Evolutionary conservation across 1,140 invertebrate genomes (phyloP).

Genomic region (Drosophila watanabei): DNA sequence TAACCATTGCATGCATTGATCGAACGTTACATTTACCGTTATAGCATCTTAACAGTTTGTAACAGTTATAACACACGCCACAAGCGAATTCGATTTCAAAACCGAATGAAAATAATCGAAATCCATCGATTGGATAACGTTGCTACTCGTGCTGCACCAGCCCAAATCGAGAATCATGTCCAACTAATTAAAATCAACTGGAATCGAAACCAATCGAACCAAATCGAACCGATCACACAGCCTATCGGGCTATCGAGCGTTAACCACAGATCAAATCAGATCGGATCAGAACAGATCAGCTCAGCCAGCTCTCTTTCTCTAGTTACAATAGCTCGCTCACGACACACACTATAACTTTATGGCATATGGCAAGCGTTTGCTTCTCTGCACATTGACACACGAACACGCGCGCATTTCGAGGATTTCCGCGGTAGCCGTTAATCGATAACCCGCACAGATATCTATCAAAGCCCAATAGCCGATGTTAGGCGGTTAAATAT

Average conservation of each 20-base stretch:
- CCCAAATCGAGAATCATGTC: background rate
- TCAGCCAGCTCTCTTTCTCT: constrained; percentile 22
- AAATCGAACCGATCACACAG: constrained; percentile 15
- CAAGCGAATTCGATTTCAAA: constrained; percentile 32
- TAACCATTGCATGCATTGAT: constrained; percentile 71
- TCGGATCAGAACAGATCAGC: constrained; percentile 7
- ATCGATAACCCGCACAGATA: constrained; percentile 7
- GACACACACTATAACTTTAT: constrained; percentile 29
- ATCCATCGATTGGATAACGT: constrained; percentile 22
- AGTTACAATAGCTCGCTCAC: constrained; percentile 22
- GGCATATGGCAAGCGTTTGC: constrained; percentile 47
- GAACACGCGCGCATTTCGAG: constrained; percentile 14
- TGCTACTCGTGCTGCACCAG: background rate
- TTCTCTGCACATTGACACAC: constrained; percentile 35
- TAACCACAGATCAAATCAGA: constrained; percentile 19
- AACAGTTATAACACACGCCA: constrained; percentile 40
- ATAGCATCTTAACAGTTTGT: constrained; percentile 35
- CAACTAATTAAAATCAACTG: constrained; percentile 2
- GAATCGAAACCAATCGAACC: constrained; percentile 21
- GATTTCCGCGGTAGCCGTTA: background rate
- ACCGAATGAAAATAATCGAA: background rate
- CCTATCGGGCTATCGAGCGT: constrained; percentile 42
- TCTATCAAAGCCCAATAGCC: constrained; percentile 7
- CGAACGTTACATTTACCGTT: constrained; percentile 57
- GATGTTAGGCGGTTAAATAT: constrained; percentile 1